Percentiles rank a stretch among this genome's conserved stretches.
Evolutionary conservation across 2,888 invertebrate species (phyloP).

Genomic region (Dryococelus australis): DNA sequence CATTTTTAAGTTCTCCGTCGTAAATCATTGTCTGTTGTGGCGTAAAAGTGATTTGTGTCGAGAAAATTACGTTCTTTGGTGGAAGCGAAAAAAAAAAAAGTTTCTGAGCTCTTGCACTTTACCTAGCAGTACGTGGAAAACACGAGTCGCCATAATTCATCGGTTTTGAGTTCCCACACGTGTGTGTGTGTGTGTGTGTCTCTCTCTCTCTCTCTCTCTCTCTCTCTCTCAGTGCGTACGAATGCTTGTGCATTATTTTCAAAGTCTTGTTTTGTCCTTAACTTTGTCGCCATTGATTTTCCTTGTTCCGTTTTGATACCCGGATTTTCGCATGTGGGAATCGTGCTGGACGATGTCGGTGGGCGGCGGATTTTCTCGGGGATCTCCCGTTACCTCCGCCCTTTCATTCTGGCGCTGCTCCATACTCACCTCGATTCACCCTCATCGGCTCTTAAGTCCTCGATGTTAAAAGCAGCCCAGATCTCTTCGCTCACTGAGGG

Average conservation of each 20-base stretch:
- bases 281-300: neutral
- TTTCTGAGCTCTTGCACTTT: neutral
- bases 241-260: neutral
- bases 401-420: too few relatives aligned
- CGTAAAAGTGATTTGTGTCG: constrained; percentile 2
- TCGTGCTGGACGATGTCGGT: too few relatives aligned
- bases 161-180: neutral
- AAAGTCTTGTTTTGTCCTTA: neutral
- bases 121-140: neutral
- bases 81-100: neutral
- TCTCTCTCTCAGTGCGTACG: neutral
- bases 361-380: too few relatives aligned
- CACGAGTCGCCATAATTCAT: neutral
- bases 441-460: too few relatives aligned
- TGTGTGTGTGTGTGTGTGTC: neutral
- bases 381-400: too few relatives aligned
- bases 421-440: too few relatives aligned
- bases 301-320: neutral
- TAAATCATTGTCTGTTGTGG: neutral
- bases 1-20: neutral
- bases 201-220: neutral
- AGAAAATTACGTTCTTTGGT: neutral
- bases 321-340: too few relatives aligned
- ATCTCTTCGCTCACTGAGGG: too few relatives aligned
- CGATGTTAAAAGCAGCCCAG: too few relatives aligned